Conservation (phyloP, 2,113 vertebrate genomes). For the Ancistrus triradiatus region DNA sequence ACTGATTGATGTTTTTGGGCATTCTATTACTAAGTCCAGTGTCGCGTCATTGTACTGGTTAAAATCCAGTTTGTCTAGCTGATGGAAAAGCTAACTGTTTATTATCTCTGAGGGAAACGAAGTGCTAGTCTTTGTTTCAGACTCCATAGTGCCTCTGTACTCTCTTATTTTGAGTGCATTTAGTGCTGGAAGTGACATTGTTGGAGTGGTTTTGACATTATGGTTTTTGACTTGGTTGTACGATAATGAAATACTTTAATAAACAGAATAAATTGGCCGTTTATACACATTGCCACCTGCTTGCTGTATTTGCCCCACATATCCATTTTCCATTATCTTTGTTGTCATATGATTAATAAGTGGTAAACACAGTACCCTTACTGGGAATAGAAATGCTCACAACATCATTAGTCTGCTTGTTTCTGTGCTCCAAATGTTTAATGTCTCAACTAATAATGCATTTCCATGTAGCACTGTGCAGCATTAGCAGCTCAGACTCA, state of each 20-base stretch:
- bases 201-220: background rate
- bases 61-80: background rate
- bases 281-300: too few species aligned
- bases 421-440: constrained; percentile 18
- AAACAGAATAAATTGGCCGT: background rate
- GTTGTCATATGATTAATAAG: background rate
- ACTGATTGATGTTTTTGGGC: background rate
- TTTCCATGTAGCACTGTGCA: background rate
- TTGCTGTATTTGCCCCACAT: too few species aligned
- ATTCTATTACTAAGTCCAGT: too few species aligned
- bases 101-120: background rate
- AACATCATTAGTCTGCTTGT: constrained; percentile 15
- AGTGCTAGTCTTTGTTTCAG: too few species aligned
- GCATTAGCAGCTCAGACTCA: background rate
- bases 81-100: background rate
- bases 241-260: background rate
- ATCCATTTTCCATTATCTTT: background rate
- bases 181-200: background rate
- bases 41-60: background rate
- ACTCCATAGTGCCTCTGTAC: background rate
- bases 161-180: too few species aligned
- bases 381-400: constrained; percentile 3
- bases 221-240: background rate
- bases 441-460: constrained; percentile 7
- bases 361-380: background rate